phyloP scores from a whole-genome alignment of 2,888 invertebrate genomes.

The Reticulitermes lucifugus region DNA sequence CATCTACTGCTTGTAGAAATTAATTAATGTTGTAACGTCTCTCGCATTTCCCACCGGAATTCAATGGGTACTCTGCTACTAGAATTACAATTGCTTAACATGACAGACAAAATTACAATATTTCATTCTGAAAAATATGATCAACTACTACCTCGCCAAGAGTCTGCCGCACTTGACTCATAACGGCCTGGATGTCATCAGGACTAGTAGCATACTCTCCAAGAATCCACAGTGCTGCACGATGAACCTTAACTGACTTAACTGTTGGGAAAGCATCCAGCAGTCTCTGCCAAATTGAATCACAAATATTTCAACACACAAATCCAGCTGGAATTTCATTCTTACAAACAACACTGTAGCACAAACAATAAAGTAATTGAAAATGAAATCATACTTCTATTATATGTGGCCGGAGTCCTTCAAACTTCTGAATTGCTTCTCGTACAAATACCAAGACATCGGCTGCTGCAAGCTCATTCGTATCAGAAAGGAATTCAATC shows the following conservation, averaged over 20 bases:
- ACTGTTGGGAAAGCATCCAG: constrained; percentile 88
- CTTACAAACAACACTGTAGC: not conserved
- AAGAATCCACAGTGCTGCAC: constrained; percentile 96
- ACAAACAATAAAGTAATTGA: constrained; percentile 37
- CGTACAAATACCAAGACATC: constrained; percentile 96
- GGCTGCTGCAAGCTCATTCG: constrained; percentile 88
- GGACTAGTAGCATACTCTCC: constrained; percentile 92
- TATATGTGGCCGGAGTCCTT: constrained; percentile 80
- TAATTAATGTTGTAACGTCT: not conserved
- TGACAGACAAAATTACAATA: not conserved
- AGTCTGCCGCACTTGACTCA: constrained; percentile 79
- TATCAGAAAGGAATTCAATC: constrained; percentile 92
- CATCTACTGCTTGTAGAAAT: no score
- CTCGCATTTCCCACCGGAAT: not conserved
- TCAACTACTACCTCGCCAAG: constrained; percentile 73
- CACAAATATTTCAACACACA: not conserved
- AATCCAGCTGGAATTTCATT: not conserved
- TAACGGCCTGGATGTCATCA: constrained; percentile 82
- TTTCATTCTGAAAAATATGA: constrained; percentile 54
- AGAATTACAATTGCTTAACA: no score
- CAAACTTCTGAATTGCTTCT: constrained; percentile 95
- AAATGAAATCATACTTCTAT: constrained; percentile 73
- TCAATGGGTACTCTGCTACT: no score
- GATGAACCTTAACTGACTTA: constrained; percentile 90
- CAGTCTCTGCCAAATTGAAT: constrained; percentile 63